Conservation (phyloP, 2,113 vertebrate genomes). For the Marmota flaviventris region DNA sequence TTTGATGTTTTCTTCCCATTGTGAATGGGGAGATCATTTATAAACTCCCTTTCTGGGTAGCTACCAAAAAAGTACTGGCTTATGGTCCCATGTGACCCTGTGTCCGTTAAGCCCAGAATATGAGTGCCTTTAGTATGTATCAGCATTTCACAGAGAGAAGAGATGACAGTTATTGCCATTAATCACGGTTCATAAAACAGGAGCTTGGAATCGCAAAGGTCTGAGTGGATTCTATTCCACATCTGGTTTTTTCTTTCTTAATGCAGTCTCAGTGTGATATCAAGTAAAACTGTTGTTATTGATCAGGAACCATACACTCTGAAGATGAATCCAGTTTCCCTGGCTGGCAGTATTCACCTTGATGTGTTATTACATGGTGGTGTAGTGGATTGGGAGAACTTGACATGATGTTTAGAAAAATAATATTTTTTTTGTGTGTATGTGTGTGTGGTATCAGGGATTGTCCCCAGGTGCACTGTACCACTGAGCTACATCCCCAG, state of each 20-base stretch:
- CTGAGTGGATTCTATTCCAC: slow-evolving; percentile 49
- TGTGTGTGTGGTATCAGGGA: neutral
- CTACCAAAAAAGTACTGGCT: slow-evolving; percentile 79
- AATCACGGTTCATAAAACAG: slow-evolving; percentile 44
- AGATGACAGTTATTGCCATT: slow-evolving; percentile 51
- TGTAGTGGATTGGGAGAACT: neutral
- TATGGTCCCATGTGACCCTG: slow-evolving; percentile 64
- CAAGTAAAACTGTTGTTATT: slow-evolving; percentile 18
- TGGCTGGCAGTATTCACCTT: neutral
- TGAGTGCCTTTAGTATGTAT: slow-evolving; percentile 83
- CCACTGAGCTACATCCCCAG: neutral
- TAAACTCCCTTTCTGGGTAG: slow-evolving; percentile 73
- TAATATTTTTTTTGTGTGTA: neutral
- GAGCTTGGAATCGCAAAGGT: slow-evolving; percentile 52
- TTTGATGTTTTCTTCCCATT: slow-evolving; percentile 58
- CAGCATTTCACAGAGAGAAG: slow-evolving; percentile 72
- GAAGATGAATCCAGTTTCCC: slow-evolving; percentile 36
- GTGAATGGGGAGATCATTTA: slow-evolving; percentile 57
- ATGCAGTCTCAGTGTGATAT: slow-evolving; percentile 39
- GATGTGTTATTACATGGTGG: neutral
- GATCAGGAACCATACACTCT: neutral
- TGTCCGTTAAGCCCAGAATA: slow-evolving; percentile 74
- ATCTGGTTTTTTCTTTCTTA: neutral
- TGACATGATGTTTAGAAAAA: neutral
- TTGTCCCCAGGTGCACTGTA: neutral